A percentile compares a stretch with the other conserved stretches of the same genome.
Conservation (phyloP, 2,113 vertebrate genomes). For the Psittacara wagleri region DNA sequence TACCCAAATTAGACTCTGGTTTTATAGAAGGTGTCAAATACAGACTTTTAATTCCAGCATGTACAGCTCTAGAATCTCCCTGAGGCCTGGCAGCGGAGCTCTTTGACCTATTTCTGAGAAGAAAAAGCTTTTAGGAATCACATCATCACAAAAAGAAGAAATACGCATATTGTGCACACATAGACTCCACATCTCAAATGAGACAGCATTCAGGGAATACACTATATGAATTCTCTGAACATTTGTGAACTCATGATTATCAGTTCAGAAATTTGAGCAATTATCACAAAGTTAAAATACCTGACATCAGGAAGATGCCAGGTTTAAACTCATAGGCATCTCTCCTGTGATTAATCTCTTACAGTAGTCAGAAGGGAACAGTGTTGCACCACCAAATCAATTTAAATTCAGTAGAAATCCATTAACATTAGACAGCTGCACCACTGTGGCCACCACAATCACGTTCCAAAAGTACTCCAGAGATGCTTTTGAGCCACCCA, state of each 20-base stretch:
- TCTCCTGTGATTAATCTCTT: neutral
- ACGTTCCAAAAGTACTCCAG: neutral
- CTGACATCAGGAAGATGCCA: neutral
- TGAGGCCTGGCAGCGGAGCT: neutral
- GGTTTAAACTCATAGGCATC: neutral
- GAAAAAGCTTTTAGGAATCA: neutral
- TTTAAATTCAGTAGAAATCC: neutral
- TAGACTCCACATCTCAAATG: neutral
- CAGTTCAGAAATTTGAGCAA: neutral
- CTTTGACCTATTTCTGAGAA: neutral
- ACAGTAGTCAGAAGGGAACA: neutral
- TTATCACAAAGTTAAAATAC: neutral
- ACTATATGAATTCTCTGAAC: neutral
- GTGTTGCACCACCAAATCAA: neutral
- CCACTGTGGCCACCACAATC: neutral
- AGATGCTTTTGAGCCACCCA: neutral
- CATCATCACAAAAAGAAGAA: neutral
- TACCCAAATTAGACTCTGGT: neutral
- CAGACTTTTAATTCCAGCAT: neutral
- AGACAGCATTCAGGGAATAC: neutral
- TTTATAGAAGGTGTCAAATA: neutral
- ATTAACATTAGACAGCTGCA: neutral
- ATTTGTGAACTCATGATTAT: neutral
- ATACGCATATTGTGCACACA: accelerated
- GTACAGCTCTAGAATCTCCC: neutral